Conservation (phyloP, 1,140 invertebrate genomes). For the Ruditapes philippinarum region DNA sequence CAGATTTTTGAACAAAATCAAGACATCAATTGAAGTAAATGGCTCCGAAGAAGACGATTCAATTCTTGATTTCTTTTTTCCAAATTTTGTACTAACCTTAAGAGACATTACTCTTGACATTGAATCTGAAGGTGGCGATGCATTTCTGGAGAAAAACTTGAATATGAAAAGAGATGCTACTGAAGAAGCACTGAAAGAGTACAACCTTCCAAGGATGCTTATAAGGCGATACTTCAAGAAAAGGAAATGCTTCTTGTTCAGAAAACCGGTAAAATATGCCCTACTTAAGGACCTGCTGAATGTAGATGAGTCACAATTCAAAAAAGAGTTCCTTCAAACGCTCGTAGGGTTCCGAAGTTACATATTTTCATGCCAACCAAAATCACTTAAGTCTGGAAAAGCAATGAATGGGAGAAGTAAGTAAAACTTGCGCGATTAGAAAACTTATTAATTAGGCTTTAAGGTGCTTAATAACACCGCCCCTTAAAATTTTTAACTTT, state of each 20-base stretch:
- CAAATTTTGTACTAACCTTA: not conserved
- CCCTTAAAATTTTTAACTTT: not conserved
- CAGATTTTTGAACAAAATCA: constrained; percentile 4
- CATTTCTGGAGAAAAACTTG: not conserved
- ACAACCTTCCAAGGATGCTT: not conserved
- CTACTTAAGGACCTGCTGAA: not conserved
- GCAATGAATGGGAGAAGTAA: constrained; percentile 10
- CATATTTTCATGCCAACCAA: not conserved
- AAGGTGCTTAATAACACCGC: not conserved
- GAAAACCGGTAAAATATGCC: not conserved
- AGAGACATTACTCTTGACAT: not conserved
- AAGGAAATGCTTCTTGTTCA: not conserved
- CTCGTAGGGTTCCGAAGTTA: not conserved
- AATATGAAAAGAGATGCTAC: not conserved
- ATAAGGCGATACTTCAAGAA: constrained; percentile 1
- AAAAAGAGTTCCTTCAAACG: not conserved
- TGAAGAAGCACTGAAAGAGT: not conserved
- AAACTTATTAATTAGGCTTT: not conserved
- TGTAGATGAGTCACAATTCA: not conserved
- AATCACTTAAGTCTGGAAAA: not conserved
- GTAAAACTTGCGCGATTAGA: not conserved
- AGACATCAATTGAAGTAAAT: not conserved
- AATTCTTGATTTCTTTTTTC: constrained; percentile 1
- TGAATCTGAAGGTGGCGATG: not conserved
- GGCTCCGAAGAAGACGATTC: not conserved